phyloP scores from a whole-genome alignment of 1,140 invertebrate genomes.

The Palaemon carinicauda region DNA sequence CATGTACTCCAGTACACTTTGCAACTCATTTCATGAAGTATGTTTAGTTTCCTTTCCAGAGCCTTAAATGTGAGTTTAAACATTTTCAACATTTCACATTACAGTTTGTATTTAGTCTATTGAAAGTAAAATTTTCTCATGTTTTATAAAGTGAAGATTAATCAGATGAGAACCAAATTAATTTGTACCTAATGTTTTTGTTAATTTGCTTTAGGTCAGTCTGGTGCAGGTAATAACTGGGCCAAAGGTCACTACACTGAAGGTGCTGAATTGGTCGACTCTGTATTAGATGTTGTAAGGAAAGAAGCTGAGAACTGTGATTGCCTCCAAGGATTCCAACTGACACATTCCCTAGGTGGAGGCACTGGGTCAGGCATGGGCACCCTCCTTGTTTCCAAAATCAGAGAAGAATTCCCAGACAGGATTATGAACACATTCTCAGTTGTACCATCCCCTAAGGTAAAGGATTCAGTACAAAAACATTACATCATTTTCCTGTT shows the following conservation, averaged over 20 bases:
- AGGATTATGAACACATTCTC: conserved; percentile 54
- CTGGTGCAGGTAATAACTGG: conserved; percentile 53
- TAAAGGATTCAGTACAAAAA: neutral
- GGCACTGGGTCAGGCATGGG: conserved; percentile 44
- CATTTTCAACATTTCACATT: too few relatives aligned
- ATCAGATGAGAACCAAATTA: neutral
- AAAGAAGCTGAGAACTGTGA: conserved; percentile 49
- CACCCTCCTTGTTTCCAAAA: conserved; percentile 47
- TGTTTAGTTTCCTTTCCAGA: too few relatives aligned
- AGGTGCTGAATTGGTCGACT: conserved; percentile 43
- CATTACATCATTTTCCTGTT: too few relatives aligned
- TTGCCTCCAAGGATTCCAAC: conserved; percentile 42
- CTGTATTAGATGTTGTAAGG: conserved; percentile 45
- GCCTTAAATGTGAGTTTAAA: too few relatives aligned
- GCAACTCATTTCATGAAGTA: too few relatives aligned
- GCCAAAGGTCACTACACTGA: conserved; percentile 53
- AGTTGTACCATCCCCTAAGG: conserved; percentile 42
- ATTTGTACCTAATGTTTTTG: too few relatives aligned
- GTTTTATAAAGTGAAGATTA: too few relatives aligned
- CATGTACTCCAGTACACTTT: too few relatives aligned
- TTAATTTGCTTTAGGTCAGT: conserved; percentile 9
- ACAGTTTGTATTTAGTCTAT: too few relatives aligned
- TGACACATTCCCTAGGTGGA: conserved; percentile 46
- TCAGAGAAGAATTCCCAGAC: conserved; percentile 47
- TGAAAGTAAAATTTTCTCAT: too few relatives aligned